These are phyloP conservation scores for Gila orcuttii DNA, from an alignment of 2,113 vertebrate species.

Conservation along the genomic window DNA sequence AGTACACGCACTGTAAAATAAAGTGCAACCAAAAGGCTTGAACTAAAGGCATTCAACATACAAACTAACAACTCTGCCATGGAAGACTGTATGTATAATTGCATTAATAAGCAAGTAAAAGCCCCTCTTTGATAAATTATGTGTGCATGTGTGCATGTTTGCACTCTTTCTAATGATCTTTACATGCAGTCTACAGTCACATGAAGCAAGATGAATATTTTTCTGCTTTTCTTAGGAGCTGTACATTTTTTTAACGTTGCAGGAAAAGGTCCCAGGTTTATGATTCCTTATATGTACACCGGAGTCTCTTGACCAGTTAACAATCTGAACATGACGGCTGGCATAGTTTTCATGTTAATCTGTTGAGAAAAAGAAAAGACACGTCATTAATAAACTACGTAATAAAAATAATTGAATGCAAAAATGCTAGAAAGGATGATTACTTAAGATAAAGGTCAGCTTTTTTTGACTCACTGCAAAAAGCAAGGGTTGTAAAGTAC, in stretches of 20 bases:
- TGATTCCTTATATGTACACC: slow-evolving; percentile 83
- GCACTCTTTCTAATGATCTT: neutral
- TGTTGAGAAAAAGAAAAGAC: slow-evolving; percentile 64
- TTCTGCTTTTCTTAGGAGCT: neutral
- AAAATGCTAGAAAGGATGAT: neutral
- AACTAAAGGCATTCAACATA: neutral
- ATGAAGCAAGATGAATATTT: slow-evolving; percentile 14
- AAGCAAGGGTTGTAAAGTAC: neutral
- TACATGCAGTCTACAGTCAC: neutral
- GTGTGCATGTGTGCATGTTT: neutral
- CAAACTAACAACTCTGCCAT: neutral
- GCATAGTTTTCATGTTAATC: slow-evolving; percentile 99
- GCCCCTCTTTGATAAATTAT: neutral
- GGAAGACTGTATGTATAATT: neutral
- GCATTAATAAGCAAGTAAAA: neutral
- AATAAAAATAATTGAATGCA: slow-evolving; percentile 1
- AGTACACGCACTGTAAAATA: no score
- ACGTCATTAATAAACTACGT: neutral
- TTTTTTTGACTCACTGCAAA: neutral
- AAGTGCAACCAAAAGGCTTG: neutral
- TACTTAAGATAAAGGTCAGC: neutral
- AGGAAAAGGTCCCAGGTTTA: neutral
- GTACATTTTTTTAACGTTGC: neutral
- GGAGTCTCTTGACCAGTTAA: slow-evolving; percentile 97
- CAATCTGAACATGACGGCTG: slow-evolving; percentile 97